These are phyloP conservation scores for Hetaerina titia DNA, from an alignment of 2,888 invertebrate genomes.

Conservation along the genomic window DNA sequence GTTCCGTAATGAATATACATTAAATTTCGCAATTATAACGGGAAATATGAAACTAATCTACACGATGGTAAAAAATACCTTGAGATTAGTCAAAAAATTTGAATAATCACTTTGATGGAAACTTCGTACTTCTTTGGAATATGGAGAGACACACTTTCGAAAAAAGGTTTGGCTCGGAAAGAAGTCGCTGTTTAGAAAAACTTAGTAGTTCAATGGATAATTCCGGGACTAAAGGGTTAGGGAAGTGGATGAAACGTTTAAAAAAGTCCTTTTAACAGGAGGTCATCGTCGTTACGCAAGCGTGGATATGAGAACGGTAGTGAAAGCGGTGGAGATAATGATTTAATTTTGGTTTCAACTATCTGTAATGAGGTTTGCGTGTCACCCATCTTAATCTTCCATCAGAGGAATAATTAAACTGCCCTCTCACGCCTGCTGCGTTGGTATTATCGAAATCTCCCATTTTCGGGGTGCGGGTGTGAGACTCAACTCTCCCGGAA, in stretches of 20 bases:
- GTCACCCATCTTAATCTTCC: slow-evolving; percentile 1
- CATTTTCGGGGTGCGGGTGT: background rate
- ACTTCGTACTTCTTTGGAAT: background rate
- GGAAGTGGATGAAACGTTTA: background rate
- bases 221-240: too few species aligned
- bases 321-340: background rate
- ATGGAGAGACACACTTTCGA: background rate
- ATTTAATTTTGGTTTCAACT: background rate
- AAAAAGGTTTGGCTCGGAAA: background rate
- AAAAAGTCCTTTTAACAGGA: background rate
- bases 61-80: too few species aligned
- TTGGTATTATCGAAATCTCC: background rate
- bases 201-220: too few species aligned
- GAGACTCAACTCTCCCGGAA: background rate
- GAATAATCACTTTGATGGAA: background rate
- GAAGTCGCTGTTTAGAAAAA: too few species aligned
- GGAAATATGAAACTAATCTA: too few species aligned
- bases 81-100: background rate
- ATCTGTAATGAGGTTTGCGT: slow-evolving; percentile 15
- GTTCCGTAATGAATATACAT: too few species aligned
- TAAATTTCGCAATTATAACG: too few species aligned
- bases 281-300: background rate
- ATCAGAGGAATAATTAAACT: slow-evolving; percentile 12
- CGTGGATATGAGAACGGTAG: background rate
- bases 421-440: background rate